Base-by-base conservation (phyloP, 2,113 vertebrate genomes). In the Empidonax alnorum region DNA sequence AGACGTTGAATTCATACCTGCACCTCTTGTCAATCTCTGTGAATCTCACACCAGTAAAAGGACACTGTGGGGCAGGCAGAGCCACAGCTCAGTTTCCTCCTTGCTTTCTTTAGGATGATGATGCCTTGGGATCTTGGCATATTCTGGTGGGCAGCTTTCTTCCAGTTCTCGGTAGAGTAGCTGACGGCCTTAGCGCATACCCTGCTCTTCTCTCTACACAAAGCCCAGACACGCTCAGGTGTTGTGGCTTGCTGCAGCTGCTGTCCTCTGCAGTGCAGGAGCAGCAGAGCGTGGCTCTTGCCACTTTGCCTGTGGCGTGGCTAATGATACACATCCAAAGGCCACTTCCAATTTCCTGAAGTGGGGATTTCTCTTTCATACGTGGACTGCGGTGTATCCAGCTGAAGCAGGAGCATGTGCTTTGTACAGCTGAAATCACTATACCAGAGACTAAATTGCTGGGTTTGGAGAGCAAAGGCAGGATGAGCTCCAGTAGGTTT, bases 21-120 rank as follows among this genome's bases (percentile, higher is more conserved):
- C 33, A 19, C 12, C 19, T 81, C 42, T 90, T 0, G 0, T 74
- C 23, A 6, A 0, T 0, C n/a, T 62, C 33, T 1, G 1, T 13
- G 13, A 68, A 52, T 63, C 35, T 82, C 27, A 71, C 5, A 22
- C 31, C 30, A 30, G 15, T 2, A 8, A 56, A 73, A 78, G 35
- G 56, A 9, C 33, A 71, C 4, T 0, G 3, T 50, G 14, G 31
- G 33, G 14, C 35, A 55, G 31, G 52, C 42, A 75, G 61, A 81
- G 23, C 18, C 44, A 58, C 21, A 35, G 59, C 7, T 30, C 10
- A 13, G 6, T 63, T 80, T 84, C 41, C 13, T 68, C 7, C 37
- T 85, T 83, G 5, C 27, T 62, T 58, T 59, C 46, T 66, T 80
- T 24, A 68, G n/a, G 37, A 16, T 33, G 41, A 10, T 5, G 5